Conservation (phyloP, 2,797 vertebrate species). For the Etheostoma nigrum region DNA sequence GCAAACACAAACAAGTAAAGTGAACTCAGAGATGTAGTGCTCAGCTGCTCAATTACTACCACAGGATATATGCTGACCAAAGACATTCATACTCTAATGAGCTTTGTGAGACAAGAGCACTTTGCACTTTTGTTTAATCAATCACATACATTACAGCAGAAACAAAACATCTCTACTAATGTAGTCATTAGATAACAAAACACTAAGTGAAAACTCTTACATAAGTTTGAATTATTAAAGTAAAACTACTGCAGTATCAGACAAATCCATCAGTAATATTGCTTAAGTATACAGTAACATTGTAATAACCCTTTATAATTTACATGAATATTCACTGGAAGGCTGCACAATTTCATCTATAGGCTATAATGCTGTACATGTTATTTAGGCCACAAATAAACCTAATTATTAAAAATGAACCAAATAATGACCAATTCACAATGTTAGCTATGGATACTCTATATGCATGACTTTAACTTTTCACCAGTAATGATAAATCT, state of each 20-base stretch:
- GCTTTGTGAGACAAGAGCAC: constrained; percentile 33
- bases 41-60: constrained; percentile 28
- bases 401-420: not conserved
- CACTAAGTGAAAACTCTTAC: not conserved
- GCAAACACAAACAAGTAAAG: constrained; percentile 25
- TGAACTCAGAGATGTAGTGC: constrained; percentile 20
- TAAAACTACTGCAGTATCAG: not conserved
- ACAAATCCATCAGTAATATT: constrained; percentile 19
- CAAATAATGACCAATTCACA: not conserved
- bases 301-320: constrained; percentile 7
- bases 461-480: not conserved
- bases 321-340: not conserved
- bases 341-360: not conserved
- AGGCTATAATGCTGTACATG: not conserved
- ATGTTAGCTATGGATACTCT: not conserved
- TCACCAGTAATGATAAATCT: not conserved
- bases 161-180: not conserved
- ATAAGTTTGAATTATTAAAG: constrained; percentile 12
- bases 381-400: not conserved
- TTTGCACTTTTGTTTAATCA: constrained; percentile 21
- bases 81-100: constrained; percentile 17
- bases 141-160: constrained; percentile 2
- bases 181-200: constrained; percentile 6
- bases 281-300: not conserved
- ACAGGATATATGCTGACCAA: constrained; percentile 28